phyloP scores from a whole-genome alignment of 2,797 vertebrate genomes.

The Galagoides demidoff region DNA sequence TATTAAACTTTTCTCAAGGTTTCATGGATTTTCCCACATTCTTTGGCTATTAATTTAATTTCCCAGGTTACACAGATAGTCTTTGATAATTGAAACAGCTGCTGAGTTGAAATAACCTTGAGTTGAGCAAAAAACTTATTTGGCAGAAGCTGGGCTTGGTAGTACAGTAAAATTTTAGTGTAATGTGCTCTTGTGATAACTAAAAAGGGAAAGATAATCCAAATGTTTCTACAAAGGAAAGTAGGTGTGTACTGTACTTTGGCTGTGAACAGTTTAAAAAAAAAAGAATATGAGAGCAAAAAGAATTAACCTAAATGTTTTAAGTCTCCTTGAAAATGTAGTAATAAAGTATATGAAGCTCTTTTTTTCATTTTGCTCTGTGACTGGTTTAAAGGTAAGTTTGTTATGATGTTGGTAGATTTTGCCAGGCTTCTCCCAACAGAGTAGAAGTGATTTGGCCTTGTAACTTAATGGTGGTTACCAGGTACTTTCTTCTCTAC shows the following conservation, averaged over 20 bases:
- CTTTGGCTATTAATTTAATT: slow-evolving; percentile 72
- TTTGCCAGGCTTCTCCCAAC: slow-evolving; percentile 90
- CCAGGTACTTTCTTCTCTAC: slow-evolving; percentile 55
- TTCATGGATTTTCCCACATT: slow-evolving; percentile 68
- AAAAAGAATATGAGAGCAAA: slow-evolving; percentile 70
- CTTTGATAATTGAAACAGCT: slow-evolving; percentile 67
- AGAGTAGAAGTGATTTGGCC: slow-evolving; percentile 87
- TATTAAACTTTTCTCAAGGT: slow-evolving; percentile 72
- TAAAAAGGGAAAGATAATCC: slow-evolving; percentile 68
- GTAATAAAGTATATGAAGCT: slow-evolving; percentile 68
- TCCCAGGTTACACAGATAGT: slow-evolving; percentile 72
- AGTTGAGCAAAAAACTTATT: slow-evolving; percentile 67
- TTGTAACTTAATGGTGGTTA: slow-evolving; percentile 63
- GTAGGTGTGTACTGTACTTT: slow-evolving; percentile 68
- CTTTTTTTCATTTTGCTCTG: slow-evolving; percentile 74
- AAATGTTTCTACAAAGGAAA: slow-evolving; percentile 69
- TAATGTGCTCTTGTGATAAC: slow-evolving; percentile 79
- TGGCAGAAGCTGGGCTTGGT: slow-evolving; percentile 76
- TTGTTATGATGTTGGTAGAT: slow-evolving; percentile 78
- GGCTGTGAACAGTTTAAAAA: slow-evolving; percentile 44
- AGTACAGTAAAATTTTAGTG: slow-evolving; percentile 86
- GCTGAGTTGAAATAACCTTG: slow-evolving; percentile 65
- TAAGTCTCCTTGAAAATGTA: slow-evolving; percentile 63
- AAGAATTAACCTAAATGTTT: slow-evolving; percentile 46
- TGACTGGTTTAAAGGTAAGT: slow-evolving; percentile 87